Evolutionary conservation across 2,797 vertebrate genomes (phyloP), one percentile per base, ranked within the genome.

Genomic region (Oceanodroma leucorhoa): DNA sequence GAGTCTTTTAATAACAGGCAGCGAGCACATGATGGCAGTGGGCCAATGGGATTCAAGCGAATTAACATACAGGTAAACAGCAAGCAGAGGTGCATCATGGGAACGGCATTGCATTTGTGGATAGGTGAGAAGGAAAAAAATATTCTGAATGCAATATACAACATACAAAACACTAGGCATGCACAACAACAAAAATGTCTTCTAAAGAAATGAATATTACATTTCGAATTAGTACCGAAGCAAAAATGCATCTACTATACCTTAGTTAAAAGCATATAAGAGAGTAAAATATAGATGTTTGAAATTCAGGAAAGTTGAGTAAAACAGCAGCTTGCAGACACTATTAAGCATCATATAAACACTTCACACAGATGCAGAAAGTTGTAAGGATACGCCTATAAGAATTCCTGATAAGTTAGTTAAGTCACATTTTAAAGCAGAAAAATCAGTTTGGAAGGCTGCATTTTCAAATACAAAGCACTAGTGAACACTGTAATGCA

Each of bases 21-120:
- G 99, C 99, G 99, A 99, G 99, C 99, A 99, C 99, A 99, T 99
- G 99, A 99, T 99, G 99, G 99, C 99, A 99, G 99, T 99, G 99
- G 99, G 99, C 99, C 99, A 99, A 99, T 99, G 99, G 99, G 99
- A 99, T 99, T 99, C 99, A 99, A 99, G 99, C 99, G 99, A 99
- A 99, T 99, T 99, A 99, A 99, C 99, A 99, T 99, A 99, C 99
- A 99, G 99, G 99, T 99, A 99, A 98, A 99, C 99, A 99, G 99
- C 99, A 99, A 99, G 99, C 99, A 99, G 99, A 99, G 99, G 99
- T 99, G 99, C 99, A 97, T 99, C 99, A 99, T 99, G 99, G 99
- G 99, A 99, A 99, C 99, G 99, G 99, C 99, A 99, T 99, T 99
- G 99, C 99, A 99, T 99, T 96, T 99, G 99, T 99, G 99, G 99